Evolutionary conservation across 2,888 invertebrate genomes (phyloP).

Genomic region (Kryphioiulus occultus): DNA sequence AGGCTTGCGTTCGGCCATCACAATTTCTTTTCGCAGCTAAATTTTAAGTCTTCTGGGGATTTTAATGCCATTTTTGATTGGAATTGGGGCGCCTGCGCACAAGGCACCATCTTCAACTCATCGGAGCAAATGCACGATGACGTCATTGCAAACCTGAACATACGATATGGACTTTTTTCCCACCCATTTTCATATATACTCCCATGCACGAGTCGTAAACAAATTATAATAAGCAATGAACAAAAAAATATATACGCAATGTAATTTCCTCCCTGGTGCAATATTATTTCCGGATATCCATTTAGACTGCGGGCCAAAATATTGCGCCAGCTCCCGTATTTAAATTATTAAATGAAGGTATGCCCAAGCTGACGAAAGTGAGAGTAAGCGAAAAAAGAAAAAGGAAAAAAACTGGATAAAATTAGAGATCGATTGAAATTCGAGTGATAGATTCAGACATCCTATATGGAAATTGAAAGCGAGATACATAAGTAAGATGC

Average conservation of each 20-base stretch:
- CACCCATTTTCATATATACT: neutral
- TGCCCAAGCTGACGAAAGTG: constrained; percentile 4
- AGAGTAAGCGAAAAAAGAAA: neutral
- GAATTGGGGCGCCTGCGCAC: neutral
- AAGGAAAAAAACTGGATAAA: neutral
- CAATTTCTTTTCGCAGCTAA: neutral
- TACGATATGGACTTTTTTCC: neutral
- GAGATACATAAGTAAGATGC: constrained; percentile 28
- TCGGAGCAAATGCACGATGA: neutral
- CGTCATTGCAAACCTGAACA: neutral
- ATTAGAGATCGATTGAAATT: constrained; percentile 40
- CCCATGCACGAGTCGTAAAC: constrained; percentile 3
- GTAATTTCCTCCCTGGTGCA: constrained; percentile 38
- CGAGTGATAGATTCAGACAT: constrained; percentile 40
- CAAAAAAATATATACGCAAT: constrained; percentile 33
- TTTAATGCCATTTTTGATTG: constrained; percentile 35
- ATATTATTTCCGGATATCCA: constrained; percentile 39
- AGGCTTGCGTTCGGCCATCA: neutral
- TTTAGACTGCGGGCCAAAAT: constrained; percentile 36
- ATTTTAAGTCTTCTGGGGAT: neutral
- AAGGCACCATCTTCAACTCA: neutral
- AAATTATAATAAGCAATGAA: constrained; percentile 40
- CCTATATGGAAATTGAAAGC: constrained; percentile 38
- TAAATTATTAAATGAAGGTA: constrained; percentile 38
- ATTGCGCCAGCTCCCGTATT: neutral